phyloP scores from a whole-genome alignment of 2,113 vertebrate species.

The Caranx melampygus region DNA sequence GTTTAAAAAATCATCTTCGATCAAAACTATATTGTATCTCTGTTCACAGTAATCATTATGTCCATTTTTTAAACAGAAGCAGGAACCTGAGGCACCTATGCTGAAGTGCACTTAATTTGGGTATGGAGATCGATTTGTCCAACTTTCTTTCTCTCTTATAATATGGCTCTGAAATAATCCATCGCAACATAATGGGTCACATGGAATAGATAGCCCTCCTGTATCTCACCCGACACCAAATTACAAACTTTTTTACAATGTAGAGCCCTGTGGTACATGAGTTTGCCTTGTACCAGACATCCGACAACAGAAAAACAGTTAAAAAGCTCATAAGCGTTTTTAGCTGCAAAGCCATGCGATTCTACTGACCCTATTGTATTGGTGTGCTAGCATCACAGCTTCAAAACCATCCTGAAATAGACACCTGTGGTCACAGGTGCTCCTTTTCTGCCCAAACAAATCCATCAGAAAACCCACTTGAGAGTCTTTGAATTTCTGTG shows the following conservation, averaged over 20 bases:
- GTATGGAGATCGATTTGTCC: conserved; percentile 71
- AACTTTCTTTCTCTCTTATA: conserved; percentile 52
- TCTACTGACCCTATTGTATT: conserved; percentile 63
- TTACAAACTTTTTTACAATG: conserved; percentile 71
- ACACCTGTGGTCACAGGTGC: conserved; percentile 72
- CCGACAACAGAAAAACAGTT: conserved; percentile 59
- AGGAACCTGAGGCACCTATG: conserved; percentile 87
- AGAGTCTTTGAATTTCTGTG: conserved; percentile 50
- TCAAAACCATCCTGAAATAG: conserved; percentile 71
- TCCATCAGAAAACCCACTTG: conserved; percentile 58
- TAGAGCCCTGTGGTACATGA: conserved; percentile 83
- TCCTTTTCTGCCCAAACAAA: conserved; percentile 71
- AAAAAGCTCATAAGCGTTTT: conserved; percentile 67
- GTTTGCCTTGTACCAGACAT: conserved; percentile 76
- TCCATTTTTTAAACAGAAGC: conserved; percentile 66
- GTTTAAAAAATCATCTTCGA: conserved; percentile 61
- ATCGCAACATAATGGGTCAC: conserved; percentile 59
- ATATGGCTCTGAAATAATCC: conserved; percentile 83
- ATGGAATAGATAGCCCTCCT: conserved; percentile 68
- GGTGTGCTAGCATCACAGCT: conserved; percentile 76
- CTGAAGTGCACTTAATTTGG: conserved; percentile 88
- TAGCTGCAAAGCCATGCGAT: conserved; percentile 80
- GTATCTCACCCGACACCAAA: conserved; percentile 58
- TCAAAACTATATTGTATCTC: conserved; percentile 76
- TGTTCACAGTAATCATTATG: conserved; percentile 74